Percentiles rank a stretch among this genome's conserved stretches.
Conservation (phyloP, 2,113 vertebrate genomes). For the Sebastes fasciatus region DNA sequence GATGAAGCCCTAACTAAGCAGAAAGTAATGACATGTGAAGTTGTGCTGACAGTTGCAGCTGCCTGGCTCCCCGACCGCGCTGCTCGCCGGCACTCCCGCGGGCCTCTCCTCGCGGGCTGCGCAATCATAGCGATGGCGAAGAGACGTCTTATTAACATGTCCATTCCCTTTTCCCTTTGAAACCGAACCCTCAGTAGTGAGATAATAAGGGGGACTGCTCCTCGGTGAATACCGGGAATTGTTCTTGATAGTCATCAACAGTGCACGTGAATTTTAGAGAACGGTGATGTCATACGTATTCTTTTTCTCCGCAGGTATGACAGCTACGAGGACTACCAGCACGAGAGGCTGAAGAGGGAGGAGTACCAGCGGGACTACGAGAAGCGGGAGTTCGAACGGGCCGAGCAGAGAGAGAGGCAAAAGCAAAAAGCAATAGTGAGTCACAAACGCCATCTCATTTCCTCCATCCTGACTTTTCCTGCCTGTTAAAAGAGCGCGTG, state of each 20-base stretch:
- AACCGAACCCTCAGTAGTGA: constrained; percentile 9
- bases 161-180: constrained; percentile 61
- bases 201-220: constrained; percentile 12
- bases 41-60: constrained; percentile 87
- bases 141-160: constrained; percentile 80
- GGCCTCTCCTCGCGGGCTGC: constrained; percentile 68
- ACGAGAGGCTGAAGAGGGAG: constrained; percentile 95
- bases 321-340: constrained; percentile 98
- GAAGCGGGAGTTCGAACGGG: constrained; percentile 94
- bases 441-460: constrained; percentile 36
- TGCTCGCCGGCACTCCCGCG: constrained; percentile 71
- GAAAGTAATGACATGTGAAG: constrained; percentile 87
- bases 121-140: constrained; percentile 65
- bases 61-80: constrained; percentile 69
- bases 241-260: constrained; percentile 23
- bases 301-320: constrained; percentile 86
- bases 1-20: constrained; percentile 85
- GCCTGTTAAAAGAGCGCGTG: constrained; percentile 56
- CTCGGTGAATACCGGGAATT: constrained; percentile 40
- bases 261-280: constrained; percentile 22
- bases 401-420: constrained; percentile 94
- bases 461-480: constrained; percentile 28
- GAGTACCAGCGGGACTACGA: constrained; percentile 93
- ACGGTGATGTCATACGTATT: constrained; percentile 32
- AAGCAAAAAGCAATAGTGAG: constrained; percentile 97